Percentiles rank a stretch among this genome's conserved stretches.
phyloP scores from a whole-genome alignment of 2,888 invertebrate genomes.

The Drosophila mimetica region DNA sequence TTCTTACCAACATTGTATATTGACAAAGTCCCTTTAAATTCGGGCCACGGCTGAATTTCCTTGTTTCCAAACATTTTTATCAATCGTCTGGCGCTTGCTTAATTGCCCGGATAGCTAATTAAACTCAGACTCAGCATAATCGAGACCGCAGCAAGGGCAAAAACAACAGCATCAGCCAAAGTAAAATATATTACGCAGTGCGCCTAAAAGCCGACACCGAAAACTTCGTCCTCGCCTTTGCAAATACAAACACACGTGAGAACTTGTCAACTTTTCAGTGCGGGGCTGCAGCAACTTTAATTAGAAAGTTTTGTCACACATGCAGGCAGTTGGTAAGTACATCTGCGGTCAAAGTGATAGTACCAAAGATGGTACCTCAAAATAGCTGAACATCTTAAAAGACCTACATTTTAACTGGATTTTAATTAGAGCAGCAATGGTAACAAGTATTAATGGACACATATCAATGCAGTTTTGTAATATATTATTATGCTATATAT shows the following conservation, averaged over 20 bases:
- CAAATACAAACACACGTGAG: slow-evolving; percentile 70
- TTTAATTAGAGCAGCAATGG: neutral
- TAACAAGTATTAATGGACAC: too few relatives aligned
- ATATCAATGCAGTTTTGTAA: too few relatives aligned
- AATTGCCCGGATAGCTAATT: slow-evolving; percentile 65
- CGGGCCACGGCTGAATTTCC: neutral
- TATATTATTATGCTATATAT: too few relatives aligned
- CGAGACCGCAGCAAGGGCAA: slow-evolving; percentile 36
- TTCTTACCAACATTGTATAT: too few relatives aligned
- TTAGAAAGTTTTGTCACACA: slow-evolving; percentile 79
- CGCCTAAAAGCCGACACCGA: slow-evolving; percentile 68
- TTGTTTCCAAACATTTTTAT: neutral
- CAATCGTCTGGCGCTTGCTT: slow-evolving; percentile 36
- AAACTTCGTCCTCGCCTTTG: slow-evolving; percentile 54
- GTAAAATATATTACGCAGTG: slow-evolving; percentile 59
- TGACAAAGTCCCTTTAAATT: too few relatives aligned
- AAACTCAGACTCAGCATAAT: slow-evolving; percentile 59
- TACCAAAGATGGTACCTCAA: too few relatives aligned
- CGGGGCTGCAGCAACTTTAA: slow-evolving; percentile 71
- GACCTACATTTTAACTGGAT: neutral
- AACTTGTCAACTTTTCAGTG: slow-evolving; percentile 68
- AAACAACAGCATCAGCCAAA: slow-evolving; percentile 16
- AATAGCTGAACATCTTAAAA: neutral
- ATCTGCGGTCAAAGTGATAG: slow-evolving; percentile 9
- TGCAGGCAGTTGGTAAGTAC: slow-evolving; percentile 33